Percentiles rank a stretch among this genome's conserved stretches.
These are phyloP conservation scores for Drosophila kepulauana DNA, from an alignment of 1,140 invertebrate species.

Conservation along the genomic window DNA sequence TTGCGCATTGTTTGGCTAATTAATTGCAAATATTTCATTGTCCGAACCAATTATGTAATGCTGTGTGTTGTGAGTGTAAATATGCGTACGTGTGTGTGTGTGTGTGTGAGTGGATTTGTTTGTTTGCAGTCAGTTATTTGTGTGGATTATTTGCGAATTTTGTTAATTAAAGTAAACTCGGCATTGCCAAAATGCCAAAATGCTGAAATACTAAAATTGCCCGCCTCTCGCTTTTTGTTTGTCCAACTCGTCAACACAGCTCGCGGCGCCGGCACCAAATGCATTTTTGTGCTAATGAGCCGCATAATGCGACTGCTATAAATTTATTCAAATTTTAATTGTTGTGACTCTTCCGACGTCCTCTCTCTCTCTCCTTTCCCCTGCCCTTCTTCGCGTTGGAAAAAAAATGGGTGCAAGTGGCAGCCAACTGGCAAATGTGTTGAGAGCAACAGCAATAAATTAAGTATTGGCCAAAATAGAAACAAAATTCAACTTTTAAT, in stretches of 20 bases:
- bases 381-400: conserved; percentile 7
- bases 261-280: conserved; percentile 15
- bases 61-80: conserved; percentile 5
- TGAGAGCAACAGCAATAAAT: conserved; percentile 49
- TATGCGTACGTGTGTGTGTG: conserved; percentile 6
- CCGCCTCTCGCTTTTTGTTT: conserved; percentile 34
- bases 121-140: conserved; percentile 41
- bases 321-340: conserved; percentile 77
- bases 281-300: conserved; percentile 71
- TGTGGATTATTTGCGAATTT: conserved; percentile 68
- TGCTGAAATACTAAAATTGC: conserved; percentile 2
- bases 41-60: conserved; percentile 43
- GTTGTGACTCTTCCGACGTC: conserved; percentile 7
- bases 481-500: conserved; percentile 72
- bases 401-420: not conserved
- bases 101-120: conserved; percentile 41
- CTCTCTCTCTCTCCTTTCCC: conserved; percentile 8
- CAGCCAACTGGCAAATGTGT: conserved; percentile 45
- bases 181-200: conserved; percentile 4
- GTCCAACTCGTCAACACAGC: conserved; percentile 52
- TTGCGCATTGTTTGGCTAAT: conserved; percentile 42
- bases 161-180: conserved; percentile 74
- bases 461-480: conserved; percentile 62
- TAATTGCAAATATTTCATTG: conserved; percentile 53
- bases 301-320: conserved; percentile 66